Percentiles rank a stretch among this genome's conserved stretches.
These are phyloP conservation scores for Barypeithes pellucidus DNA, from an alignment of 2,888 invertebrate genomes.

Conservation along the genomic window DNA sequence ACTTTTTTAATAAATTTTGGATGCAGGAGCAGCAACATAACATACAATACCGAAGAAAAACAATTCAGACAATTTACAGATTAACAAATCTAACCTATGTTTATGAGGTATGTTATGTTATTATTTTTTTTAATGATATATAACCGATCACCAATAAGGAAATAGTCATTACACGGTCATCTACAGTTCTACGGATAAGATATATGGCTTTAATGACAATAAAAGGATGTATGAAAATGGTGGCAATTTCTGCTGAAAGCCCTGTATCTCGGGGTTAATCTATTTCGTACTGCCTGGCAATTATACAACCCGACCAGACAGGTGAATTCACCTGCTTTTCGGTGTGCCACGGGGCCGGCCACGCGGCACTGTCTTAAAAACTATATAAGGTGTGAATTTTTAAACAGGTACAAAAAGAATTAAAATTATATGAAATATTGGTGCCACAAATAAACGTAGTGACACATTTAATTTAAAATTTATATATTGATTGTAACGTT, in stretches of 20 bases:
- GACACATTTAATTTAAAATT: too few relatives aligned
- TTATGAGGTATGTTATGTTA: too few relatives aligned
- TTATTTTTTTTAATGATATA: neutral
- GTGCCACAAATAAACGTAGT: too few relatives aligned
- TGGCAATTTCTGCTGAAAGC: constrained; percentile 29
- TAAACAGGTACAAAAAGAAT: neutral
- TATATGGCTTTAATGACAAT: constrained; percentile 30
- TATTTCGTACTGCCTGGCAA: constrained; percentile 35
- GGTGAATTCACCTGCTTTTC: constrained; percentile 32
- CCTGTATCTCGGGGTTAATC: constrained; percentile 32
- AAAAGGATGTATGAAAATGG: constrained; percentile 34
- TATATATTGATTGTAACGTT: too few relatives aligned
- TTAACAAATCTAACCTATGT: too few relatives aligned
- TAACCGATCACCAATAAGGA: neutral
- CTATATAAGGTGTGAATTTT: constrained; percentile 4
- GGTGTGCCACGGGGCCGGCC: constrained; percentile 21
- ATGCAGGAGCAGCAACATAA: too few relatives aligned
- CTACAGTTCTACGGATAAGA: neutral
- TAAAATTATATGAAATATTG: too few relatives aligned
- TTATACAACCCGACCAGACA: constrained; percentile 34
- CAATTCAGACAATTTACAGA: too few relatives aligned
- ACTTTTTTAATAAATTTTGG: too few relatives aligned
- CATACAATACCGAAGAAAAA: too few relatives aligned
- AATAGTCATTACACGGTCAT: neutral
- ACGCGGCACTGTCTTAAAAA: constrained; percentile 15